phyloP scores from a whole-genome alignment of 2,888 invertebrate genomes.

The Drosophila stalkeri region DNA sequence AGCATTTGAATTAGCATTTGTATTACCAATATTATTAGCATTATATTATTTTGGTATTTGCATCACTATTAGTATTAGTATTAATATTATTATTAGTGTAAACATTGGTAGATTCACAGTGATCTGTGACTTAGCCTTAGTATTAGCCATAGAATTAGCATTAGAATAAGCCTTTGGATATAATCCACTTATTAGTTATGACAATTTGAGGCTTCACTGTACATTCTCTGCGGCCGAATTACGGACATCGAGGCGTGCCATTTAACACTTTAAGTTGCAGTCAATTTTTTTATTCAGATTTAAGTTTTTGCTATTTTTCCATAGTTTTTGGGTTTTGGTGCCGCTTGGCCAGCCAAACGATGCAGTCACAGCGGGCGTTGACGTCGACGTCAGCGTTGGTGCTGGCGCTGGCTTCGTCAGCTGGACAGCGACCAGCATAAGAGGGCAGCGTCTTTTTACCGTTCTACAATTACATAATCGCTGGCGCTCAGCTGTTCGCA shows the following conservation, averaged over 20 bases:
- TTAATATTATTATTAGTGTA: no score
- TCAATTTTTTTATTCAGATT: constrained; percentile 19
- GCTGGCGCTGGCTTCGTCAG: constrained; percentile 17
- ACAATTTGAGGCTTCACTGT: constrained; percentile 22
- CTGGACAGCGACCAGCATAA: constrained; percentile 32
- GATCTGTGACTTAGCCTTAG: no score
- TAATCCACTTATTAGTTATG: not conserved
- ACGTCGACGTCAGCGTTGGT: not conserved
- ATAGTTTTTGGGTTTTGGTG: constrained; percentile 44
- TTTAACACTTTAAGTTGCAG: constrained; percentile 52
- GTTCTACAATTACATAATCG: constrained; percentile 57
- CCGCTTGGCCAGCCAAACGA: constrained; percentile 61
- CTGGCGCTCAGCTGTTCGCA: constrained; percentile 46
- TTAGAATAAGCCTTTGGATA: not conserved
- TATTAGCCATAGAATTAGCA: not conserved
- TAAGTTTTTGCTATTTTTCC: constrained; percentile 6
- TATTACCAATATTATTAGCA: not conserved
- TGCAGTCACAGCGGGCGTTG: constrained; percentile 37
- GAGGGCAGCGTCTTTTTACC: constrained; percentile 36
- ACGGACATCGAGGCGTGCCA: constrained; percentile 55
- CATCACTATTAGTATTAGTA: no score
- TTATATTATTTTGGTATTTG: no score
- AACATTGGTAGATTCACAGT: not conserved
- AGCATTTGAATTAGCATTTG: not conserved
- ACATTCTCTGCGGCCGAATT: constrained; percentile 33